These are phyloP conservation scores for Acrobasis consociella DNA, from an alignment of 2,888 invertebrate genomes.

Conservation along the genomic window DNA sequence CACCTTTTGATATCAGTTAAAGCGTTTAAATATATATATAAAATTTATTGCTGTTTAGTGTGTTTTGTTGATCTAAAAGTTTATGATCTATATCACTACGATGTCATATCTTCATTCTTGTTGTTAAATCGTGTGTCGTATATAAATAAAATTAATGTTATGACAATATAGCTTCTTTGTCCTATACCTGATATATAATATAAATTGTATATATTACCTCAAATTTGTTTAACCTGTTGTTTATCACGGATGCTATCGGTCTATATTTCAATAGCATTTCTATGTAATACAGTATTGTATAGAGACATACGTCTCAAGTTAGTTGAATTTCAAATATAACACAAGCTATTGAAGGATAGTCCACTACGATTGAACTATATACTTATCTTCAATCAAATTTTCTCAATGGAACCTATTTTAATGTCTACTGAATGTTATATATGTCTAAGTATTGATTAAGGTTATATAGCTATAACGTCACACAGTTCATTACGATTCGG, in stretches of 20 bases:
- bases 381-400: constrained; percentile 55
- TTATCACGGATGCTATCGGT: constrained; percentile 49
- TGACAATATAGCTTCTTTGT: constrained; percentile 75
- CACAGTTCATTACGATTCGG: constrained; percentile 64
- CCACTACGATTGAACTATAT: constrained; percentile 52
- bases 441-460: constrained; percentile 76
- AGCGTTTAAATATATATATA: constrained; percentile 56
- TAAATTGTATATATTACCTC: constrained; percentile 57
- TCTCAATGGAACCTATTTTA: constrained; percentile 70
- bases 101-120: constrained; percentile 75
- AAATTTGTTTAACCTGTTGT: constrained; percentile 51
- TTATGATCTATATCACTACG: constrained; percentile 63
- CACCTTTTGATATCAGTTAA: constrained; percentile 50
- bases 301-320: constrained; percentile 13
- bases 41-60: constrained; percentile 60
- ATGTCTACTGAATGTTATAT: constrained; percentile 81
- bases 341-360: constrained; percentile 56
- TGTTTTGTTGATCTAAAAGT: constrained; percentile 48
- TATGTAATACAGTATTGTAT: constrained; percentile 19
- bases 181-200: constrained; percentile 46
- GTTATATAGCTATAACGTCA: constrained; percentile 61
- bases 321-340: constrained; percentile 18
- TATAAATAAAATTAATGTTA: constrained; percentile 67
- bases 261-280: constrained; percentile 55
- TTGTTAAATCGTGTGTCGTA: constrained; percentile 71